Conservation (phyloP, 2,888 invertebrate genomes). For the Cephonodes hylas region DNA sequence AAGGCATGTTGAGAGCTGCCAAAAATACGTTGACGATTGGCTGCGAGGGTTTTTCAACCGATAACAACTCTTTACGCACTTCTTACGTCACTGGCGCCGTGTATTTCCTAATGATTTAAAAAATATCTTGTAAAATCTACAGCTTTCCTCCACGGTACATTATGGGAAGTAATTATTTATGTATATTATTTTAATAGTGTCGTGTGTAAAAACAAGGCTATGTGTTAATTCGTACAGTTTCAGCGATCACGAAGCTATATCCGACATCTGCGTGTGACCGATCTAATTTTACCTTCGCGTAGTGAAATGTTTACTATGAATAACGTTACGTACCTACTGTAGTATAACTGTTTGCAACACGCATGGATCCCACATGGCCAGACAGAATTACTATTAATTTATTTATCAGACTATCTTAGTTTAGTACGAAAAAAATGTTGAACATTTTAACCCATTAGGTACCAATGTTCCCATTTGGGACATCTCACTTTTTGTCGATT, state of each 20-base stretch:
- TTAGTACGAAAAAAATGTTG: no score
- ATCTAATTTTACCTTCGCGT: neutral
- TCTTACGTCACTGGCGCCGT: neutral
- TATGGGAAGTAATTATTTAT: neutral
- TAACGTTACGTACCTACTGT: neutral
- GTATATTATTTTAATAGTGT: neutral
- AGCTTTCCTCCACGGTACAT: no score
- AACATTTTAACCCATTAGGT: no score
- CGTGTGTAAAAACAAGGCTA: neutral
- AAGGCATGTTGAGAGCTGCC: neutral
- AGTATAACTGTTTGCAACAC: neutral
- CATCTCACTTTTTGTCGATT: no score
- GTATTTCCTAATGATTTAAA: neutral
- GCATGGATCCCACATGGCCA: neutral
- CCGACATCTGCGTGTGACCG: slow-evolving; percentile 3
- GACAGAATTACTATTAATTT: no score
- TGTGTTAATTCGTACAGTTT: neutral
- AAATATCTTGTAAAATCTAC: neutral
- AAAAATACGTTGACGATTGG: neutral
- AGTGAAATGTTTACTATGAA: neutral
- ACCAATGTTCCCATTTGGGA: no score
- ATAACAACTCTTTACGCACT: neutral
- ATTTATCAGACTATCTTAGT: no score
- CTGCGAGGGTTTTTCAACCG: slow-evolving; percentile 2
- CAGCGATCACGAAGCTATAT: neutral